Percentiles rank a stretch among this genome's conserved stretches.
Evolutionary conservation across 53 echinoderm and acorn worm species (phyloP).

Genomic region (Crossaster papposus): DNA sequence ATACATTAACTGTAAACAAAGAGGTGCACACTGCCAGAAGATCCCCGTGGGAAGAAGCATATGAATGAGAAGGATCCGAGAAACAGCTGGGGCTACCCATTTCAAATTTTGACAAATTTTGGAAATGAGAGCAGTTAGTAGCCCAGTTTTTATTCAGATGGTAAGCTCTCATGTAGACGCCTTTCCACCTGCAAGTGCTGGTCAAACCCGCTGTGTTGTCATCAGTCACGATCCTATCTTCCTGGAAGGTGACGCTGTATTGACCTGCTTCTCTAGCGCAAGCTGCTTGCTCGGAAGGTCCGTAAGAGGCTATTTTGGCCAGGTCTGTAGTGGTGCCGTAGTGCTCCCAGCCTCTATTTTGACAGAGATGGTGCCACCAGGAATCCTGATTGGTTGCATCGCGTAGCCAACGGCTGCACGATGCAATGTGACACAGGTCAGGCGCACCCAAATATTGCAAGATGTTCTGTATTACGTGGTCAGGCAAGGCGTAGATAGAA

Average conservation of each 20-base stretch:
- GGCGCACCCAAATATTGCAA: background rate
- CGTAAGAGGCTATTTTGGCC: background rate
- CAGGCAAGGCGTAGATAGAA: too few relatives aligned
- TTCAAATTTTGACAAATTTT: too few relatives aligned
- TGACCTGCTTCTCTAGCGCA: background rate
- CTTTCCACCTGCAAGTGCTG: background rate
- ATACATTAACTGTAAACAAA: too few relatives aligned
- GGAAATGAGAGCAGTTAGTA: too few relatives aligned
- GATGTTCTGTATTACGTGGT: background rate
- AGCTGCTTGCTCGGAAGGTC: background rate
- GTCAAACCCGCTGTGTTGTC: background rate
- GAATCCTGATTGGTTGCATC: background rate
- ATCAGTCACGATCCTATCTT: background rate
- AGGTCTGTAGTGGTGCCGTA: background rate
- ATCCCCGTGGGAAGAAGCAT: too few relatives aligned
- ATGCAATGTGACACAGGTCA: constrained; percentile 4
- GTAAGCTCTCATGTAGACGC: too few relatives aligned
- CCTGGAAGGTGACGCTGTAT: background rate
- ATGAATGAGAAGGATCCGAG: too few relatives aligned
- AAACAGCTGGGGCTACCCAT: too few relatives aligned
- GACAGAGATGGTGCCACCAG: constrained; percentile 25
- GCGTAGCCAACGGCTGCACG: background rate
- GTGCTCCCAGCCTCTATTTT: background rate
- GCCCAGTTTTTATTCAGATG: too few relatives aligned
- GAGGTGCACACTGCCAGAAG: too few relatives aligned